Percentiles rank a stretch among this genome's conserved stretches.
Conservation (phyloP, 2,888 invertebrate genomes). For the Trichopoda pennipes region DNA sequence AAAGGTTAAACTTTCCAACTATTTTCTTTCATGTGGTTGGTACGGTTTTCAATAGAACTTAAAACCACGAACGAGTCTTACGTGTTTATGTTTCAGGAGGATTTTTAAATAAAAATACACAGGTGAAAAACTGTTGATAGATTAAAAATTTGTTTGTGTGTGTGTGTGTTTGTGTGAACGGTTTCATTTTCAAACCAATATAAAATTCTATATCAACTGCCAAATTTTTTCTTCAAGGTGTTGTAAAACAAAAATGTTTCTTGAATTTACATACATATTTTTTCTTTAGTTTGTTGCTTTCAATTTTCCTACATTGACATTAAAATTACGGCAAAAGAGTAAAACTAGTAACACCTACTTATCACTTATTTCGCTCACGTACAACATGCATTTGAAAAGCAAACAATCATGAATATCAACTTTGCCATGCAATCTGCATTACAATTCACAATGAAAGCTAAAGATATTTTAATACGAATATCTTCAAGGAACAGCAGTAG, state of each 20-base stretch:
- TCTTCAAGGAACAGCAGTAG: not conserved
- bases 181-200: conserved; percentile 8
- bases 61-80: conserved; percentile 46
- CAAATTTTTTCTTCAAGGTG: not conserved
- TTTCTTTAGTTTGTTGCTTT: conserved; percentile 3
- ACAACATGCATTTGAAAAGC: conserved; percentile 67
- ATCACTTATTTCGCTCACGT: conserved; percentile 66
- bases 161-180: not conserved
- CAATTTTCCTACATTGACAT: conserved; percentile 3
- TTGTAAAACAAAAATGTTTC: conserved; percentile 6
- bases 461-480: conserved; percentile 8
- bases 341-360: conserved; percentile 40
- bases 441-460: conserved; percentile 32
- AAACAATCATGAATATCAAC: conserved; percentile 69
- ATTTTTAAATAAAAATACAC: conserved; percentile 13
- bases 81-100: conserved; percentile 29
- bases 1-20: conserved; percentile 57
- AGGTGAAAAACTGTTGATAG: conserved; percentile 41
- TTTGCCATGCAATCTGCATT: conserved; percentile 67
- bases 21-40: conserved; percentile 58
- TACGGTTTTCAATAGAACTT: conserved; percentile 59
- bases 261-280: not conserved
- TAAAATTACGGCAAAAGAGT: conserved; percentile 15
- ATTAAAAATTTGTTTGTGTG: not conserved
- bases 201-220: conserved; percentile 38